Conservation (phyloP, 2,888 invertebrate species). For the Ligdia adustata region DNA sequence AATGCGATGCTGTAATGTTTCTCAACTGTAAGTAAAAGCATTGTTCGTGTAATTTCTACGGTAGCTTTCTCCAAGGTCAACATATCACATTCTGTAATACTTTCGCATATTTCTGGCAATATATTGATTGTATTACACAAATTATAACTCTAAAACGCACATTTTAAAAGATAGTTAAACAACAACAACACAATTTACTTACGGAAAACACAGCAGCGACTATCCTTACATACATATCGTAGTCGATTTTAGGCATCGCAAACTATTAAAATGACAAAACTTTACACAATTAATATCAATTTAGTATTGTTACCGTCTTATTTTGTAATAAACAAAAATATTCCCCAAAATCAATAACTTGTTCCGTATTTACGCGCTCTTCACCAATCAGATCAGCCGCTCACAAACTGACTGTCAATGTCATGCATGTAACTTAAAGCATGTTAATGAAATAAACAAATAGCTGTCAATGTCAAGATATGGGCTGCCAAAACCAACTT, state of each 20-base stretch:
- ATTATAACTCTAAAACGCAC: not conserved
- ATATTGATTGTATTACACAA: not conserved
- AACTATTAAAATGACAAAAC: too few relatives aligned
- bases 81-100: not conserved
- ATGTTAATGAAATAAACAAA: slow-evolving; percentile 2
- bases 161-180: too few relatives aligned
- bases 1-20: slow-evolving; percentile 7
- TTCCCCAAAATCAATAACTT: slow-evolving; percentile 41
- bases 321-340: not conserved
- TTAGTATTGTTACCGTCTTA: slow-evolving; percentile 22
- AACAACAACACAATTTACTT: slow-evolving; percentile 46
- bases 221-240: slow-evolving; percentile 69
- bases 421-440: too few relatives aligned
- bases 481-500: too few relatives aligned
- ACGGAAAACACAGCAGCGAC: slow-evolving; percentile 75
- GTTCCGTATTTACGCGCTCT: slow-evolving; percentile 54
- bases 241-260: slow-evolving; percentile 68
- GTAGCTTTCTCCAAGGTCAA: not conserved
- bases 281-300: slow-evolving; percentile 19
- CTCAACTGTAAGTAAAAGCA: slow-evolving; percentile 2
- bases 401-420: slow-evolving; percentile 4
- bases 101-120: not conserved
- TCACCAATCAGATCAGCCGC: not conserved
- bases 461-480: not conserved
- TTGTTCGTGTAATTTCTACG: too few relatives aligned